phyloP scores from a whole-genome alignment of 2,888 invertebrate species.

The Ischnus inquisitorius region DNA sequence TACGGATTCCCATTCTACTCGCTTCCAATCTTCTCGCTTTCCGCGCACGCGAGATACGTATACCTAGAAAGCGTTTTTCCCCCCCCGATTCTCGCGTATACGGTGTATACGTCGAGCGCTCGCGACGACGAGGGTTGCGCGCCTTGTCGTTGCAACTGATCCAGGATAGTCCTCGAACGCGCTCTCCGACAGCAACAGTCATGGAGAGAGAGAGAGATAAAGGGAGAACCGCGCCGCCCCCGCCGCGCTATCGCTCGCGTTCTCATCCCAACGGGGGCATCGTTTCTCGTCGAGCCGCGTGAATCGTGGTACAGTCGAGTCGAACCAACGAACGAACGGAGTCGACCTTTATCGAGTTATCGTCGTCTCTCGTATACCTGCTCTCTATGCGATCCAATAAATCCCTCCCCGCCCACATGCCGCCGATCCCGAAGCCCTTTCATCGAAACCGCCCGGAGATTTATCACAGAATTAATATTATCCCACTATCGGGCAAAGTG shows the following conservation, averaged over 20 bases:
- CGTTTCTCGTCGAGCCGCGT: conserved; percentile 21
- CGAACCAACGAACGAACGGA: conserved; percentile 33
- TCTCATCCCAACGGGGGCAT: conserved; percentile 37
- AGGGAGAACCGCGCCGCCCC: neutral
- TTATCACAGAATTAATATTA: conserved; percentile 79
- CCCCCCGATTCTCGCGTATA: neutral
- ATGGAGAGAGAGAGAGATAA: neutral
- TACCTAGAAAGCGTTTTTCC: too few species aligned
- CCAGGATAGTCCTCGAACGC: conserved; percentile 6
- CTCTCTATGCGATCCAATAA: conserved; percentile 76
- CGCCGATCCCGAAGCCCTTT: conserved; percentile 54
- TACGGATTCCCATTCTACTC: conserved; percentile 67
- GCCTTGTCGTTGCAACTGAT: conserved; percentile 51
- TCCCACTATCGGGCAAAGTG: conserved; percentile 70
- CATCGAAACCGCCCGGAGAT: conserved; percentile 70
- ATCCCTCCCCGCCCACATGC: conserved; percentile 70
- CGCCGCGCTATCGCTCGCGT: conserved; percentile 35
- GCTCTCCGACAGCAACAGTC: conserved; percentile 50
- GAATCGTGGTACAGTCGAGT: conserved; percentile 5
- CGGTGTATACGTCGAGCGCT: conserved; percentile 15
- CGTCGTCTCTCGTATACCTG: conserved; percentile 76
- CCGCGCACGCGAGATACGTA: conserved; percentile 22
- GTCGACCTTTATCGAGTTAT: conserved; percentile 81
- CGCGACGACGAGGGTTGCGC: conserved; percentile 46
- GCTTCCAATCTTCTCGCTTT: conserved; percentile 32